Conservation (phyloP, 2,113 vertebrate genomes). For the Peromyscus polionotus region DNA sequence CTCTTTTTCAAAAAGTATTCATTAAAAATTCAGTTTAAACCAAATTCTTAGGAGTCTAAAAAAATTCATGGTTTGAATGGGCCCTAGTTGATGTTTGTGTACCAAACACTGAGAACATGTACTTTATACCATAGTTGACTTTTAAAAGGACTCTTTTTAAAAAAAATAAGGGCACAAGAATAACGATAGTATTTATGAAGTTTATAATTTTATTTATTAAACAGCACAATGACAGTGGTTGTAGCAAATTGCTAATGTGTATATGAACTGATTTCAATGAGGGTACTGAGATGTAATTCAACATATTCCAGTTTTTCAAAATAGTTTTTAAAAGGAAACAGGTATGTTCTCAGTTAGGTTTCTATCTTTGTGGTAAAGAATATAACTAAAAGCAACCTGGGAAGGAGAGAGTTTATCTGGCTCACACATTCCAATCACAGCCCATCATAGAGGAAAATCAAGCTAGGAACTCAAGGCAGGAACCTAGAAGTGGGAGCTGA, state of each 20-base stretch:
- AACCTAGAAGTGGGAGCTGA: not conserved
- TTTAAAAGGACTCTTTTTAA: constrained; percentile 24
- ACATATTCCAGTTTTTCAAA: not conserved
- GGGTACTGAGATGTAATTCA: not conserved
- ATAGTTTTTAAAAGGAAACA: not conserved
- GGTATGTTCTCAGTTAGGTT: not conserved
- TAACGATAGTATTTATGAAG: not conserved
- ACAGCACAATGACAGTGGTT: not conserved
- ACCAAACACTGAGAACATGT: not conserved
- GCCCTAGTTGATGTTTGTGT: not conserved
- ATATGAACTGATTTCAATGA: not conserved
- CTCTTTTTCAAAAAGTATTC: not conserved
- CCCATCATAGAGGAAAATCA: not conserved
- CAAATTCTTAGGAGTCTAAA: too few relatives aligned
- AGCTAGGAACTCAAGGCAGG: not conserved
- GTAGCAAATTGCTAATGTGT: not conserved
- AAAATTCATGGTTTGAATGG: not conserved
- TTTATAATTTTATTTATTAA: not conserved
- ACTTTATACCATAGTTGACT: not conserved
- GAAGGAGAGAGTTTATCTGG: not conserved
- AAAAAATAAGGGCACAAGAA: constrained; percentile 24
- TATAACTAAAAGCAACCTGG: not conserved
- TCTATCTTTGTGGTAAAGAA: not conserved
- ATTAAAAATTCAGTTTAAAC: not conserved
- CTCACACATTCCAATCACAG: not conserved